Base-by-base conservation (phyloP, 2,888 invertebrate genomes). In the Thymelicus lineola region DNA sequence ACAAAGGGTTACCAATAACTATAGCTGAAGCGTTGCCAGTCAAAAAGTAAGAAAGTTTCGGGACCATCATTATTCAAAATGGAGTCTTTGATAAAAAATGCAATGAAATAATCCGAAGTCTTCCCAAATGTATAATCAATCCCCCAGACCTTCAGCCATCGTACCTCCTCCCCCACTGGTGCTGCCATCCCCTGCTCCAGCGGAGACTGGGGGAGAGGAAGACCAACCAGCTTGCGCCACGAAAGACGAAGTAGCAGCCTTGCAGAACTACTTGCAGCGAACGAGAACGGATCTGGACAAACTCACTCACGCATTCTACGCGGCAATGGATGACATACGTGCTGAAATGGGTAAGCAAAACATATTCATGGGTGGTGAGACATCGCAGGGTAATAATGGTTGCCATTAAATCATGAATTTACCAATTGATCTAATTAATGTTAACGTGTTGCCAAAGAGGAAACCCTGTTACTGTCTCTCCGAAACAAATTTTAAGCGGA, bases 251-350 rank as follows among this genome's bases (percentile, higher is more conserved):
- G 28, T 84, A 10, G 71, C 66, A 2, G 72, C 70, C 1, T 46
- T 86, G 15, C 74, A 80, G 59, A 63, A 59, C 4, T 72, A 75
- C 7, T 57, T 86, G n/a, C 72, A 79, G 2, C 76, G 72, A 4
- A 72, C 86, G 28, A 80, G 81, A 20, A 70, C 59, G 3, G 85
- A 87, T 46, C 74, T 86, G 0, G 83, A 86, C 42, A 77, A 80
- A n/a, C 75, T 88, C n/a, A 76, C 82, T 0, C 76, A 77, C 28
- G 76, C 78, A 0, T 81, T 83, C 66, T 76, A 80, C 57, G 74
- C 73, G 1, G 77, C 82, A n/a, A 75, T 85, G 71, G 76, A 78
- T 42, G 80, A 80, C 4, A 70, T 82, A 48, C 74, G 78, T 15
- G 72, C 73, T 50, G 77, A 73, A 53, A 55, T 76, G 48, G 78